Evolutionary conservation across 2,888 invertebrate genomes (phyloP), one percentile per base, ranked within the genome.

Genomic region (Podotricha telesiphe): DNA sequence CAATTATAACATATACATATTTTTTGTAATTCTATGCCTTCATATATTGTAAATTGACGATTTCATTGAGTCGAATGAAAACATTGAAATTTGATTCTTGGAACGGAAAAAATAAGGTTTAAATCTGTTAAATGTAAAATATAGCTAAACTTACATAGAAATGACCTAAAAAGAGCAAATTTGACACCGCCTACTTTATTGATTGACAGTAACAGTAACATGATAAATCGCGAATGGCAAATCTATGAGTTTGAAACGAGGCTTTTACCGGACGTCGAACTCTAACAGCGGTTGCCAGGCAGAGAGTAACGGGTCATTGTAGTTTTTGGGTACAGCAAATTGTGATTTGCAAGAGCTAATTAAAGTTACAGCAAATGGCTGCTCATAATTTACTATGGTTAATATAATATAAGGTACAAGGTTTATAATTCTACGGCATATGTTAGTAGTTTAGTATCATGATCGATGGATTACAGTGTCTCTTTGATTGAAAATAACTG

Each of bases 241-340:
- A 88, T 89, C 84, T 83, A 86, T 87, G 88, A 87, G 88, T 86
- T 90, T 86, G 85, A 81, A 83, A 82, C 83, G 81, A 80, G 82
- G 86, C 88, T 89, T 89, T 89, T 85, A 83, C 82, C 87, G 91
- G 92, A 75, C 93, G 80, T 87, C 86, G 91, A 92, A 91, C 92
- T 85, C 84, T 78, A 82, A 82, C 83, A 85, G 82, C 83, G 78
- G 88, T 87, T 86, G 83, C 86, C 83, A 84, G 78, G 85, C 83
- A 80, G 81, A 85, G 82, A 80, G 80, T 92, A 92, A 92, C 91
- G 90, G 91, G 75, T 75, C 80, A 75, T 76, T 78, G 81, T 80
- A 81, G 81, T 80, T 77, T 87, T 67, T 63, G 67, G 63, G 67
- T 62, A 70, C 69, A 61, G 59, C 67, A 64, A 73, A 74, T 75